These are phyloP conservation scores for Ooceraea biroi DNA, from an alignment of 1,140 invertebrate species.

Conservation along the genomic window DNA sequence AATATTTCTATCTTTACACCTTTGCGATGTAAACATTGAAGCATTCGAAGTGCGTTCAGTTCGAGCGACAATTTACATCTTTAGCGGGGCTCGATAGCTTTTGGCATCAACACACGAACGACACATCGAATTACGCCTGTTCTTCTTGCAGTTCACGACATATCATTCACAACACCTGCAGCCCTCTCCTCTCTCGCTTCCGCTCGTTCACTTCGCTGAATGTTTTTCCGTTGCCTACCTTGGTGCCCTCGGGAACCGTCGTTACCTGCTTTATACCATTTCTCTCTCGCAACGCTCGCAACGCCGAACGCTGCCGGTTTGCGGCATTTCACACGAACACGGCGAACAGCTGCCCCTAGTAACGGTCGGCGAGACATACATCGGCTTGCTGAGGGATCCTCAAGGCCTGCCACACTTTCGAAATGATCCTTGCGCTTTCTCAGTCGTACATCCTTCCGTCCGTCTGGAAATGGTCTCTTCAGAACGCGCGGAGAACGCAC, in stretches of 20 bases:
- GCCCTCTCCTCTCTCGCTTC: constrained; percentile 27
- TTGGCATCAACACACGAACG: constrained; percentile 26
- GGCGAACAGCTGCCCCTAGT: constrained; percentile 72
- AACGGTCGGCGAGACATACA: constrained; percentile 69
- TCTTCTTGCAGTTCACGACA: constrained; percentile 24
- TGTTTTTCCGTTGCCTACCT: constrained; percentile 57
- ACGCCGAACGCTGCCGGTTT: constrained; percentile 48
- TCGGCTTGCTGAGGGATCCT: constrained; percentile 64
- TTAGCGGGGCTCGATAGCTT: neutral
- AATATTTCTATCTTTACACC: constrained; percentile 31
- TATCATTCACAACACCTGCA: constrained; percentile 65
- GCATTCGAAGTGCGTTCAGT: neutral
- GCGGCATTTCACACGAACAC: constrained; percentile 55
- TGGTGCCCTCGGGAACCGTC: constrained; percentile 51
- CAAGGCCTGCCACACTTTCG: constrained; percentile 66
- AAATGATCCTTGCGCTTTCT: constrained; percentile 56
- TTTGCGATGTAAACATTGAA: neutral
- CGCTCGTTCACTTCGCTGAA: neutral
- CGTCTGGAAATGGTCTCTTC: no score
- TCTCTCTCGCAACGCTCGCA: constrained; percentile 23
- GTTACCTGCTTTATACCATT: constrained; percentile 46
- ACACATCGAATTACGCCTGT: constrained; percentile 26
- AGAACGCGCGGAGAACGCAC: no score
- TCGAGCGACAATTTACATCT: constrained; percentile 10
- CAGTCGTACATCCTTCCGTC: neutral